These are phyloP conservation scores for Drosophila neotestacea DNA, from an alignment of 2,888 invertebrate genomes.

Conservation along the genomic window DNA sequence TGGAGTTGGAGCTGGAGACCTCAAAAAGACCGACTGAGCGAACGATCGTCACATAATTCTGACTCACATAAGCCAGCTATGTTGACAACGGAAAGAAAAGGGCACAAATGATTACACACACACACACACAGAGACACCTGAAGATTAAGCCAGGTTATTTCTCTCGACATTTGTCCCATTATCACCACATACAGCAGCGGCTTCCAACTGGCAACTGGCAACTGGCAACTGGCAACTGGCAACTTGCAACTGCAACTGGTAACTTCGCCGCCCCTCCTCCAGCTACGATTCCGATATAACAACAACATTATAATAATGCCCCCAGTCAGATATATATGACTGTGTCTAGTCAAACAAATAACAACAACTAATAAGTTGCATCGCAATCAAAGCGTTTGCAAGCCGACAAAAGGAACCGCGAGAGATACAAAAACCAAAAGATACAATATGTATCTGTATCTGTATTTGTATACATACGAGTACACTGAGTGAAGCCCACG, in stretches of 20 bases:
- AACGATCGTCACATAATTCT: slow-evolving; percentile 76
- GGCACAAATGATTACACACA: slow-evolving; percentile 75
- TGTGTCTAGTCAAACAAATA: slow-evolving; percentile 82
- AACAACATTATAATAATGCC: slow-evolving; percentile 61
- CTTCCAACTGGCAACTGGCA: slow-evolving; percentile 69
- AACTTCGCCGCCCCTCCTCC: slow-evolving; percentile 21
- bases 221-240: slow-evolving; percentile 35
- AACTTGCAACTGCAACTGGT: slow-evolving; percentile 18
- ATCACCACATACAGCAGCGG: slow-evolving; percentile 78
- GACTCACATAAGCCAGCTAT: slow-evolving; percentile 83
- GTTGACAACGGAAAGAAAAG: slow-evolving; percentile 85
- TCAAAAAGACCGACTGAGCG: slow-evolving; percentile 70
- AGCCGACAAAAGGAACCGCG: slow-evolving; percentile 74
- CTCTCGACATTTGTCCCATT: slow-evolving; percentile 77
- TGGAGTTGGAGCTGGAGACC: slow-evolving; percentile 32
- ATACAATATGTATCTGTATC: slow-evolving; percentile 19
- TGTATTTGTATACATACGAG: neutral
- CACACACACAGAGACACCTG: slow-evolving; percentile 65
- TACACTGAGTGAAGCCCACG: slow-evolving; percentile 42
- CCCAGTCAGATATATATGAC: slow-evolving; percentile 70
- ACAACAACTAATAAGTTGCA: slow-evolving; percentile 82
- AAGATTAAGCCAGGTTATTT: slow-evolving; percentile 84
- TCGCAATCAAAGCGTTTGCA: slow-evolving; percentile 70
- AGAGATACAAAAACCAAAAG: slow-evolving; percentile 27
- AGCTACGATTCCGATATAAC: slow-evolving; percentile 22